Evolutionary conservation across 1,140 invertebrate genomes (phyloP), one percentile per base, ranked within the genome.

Genomic region (Cataglyphis hispanica): DNA sequence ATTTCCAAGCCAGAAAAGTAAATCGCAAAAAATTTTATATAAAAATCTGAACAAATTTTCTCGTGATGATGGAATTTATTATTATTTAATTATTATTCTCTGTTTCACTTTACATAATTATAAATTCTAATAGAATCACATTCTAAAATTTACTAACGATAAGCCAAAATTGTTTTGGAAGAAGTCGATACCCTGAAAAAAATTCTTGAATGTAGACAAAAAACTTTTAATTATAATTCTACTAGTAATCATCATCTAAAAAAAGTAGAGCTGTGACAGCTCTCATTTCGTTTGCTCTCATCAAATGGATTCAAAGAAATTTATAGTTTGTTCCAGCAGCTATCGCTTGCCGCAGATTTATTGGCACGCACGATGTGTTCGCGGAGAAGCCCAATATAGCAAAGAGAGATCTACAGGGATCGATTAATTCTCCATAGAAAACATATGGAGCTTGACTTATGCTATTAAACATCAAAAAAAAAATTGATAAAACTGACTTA

Each of bases 301-400:
- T 80, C 87, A 75, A 66, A 56, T 67, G 69, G 87, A 61, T 81
- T 66, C 70, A 86, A 87, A 69, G 84, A 89, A 89, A 89, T 89
- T 89, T 89, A 89, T 89, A 89, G 87, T 75, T 76, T 86, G 70
- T 74, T 88, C 84, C 88, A 84, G 69, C 75, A 89, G 87, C 69
- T 86, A 89, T 88, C 88, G 60, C 74, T 85, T 64, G 27, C 70
- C 67, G 53, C n/a, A 89, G 70, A 89, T 89, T 89, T 89, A 89
- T 89, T 78, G 87, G 70, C 87, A 86, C 61, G 81, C 61, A 87
- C 88, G 83, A 86, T 83, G 87, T 64, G 69, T 88, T 81, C 88
- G 88, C 84, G 76, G 69, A 86, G 69, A 81, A 69, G 63, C 61
- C 43, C 70, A 84, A 69, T 89, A 83, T 77, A 83, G 64, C 69